A percentile compares a stretch with the other conserved stretches of the same genome.
Conservation (phyloP, 2,797 vertebrate genomes). For the Amblyopsis hoosieri region DNA sequence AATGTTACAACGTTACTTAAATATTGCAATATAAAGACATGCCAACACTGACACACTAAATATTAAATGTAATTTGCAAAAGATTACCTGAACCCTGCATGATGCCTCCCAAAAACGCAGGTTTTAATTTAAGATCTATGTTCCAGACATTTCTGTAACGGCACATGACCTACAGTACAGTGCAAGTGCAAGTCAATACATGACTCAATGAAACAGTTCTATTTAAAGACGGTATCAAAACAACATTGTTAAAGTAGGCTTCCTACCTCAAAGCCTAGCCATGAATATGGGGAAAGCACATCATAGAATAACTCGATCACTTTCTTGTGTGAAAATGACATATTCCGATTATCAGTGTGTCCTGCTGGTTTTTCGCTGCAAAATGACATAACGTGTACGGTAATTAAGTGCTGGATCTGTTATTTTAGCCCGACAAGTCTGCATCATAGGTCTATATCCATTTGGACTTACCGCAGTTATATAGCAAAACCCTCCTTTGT, state of each 20-base stretch:
- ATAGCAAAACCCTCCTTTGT: not conserved
- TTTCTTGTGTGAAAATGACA: constrained; percentile 69
- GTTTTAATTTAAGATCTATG: constrained; percentile 83
- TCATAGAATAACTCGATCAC: constrained; percentile 86
- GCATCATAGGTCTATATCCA: too few relatives aligned
- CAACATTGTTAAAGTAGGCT: not conserved
- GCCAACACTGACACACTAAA: not conserved
- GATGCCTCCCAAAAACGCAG: constrained; percentile 80
- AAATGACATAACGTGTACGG: too few relatives aligned
- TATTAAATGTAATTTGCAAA: not conserved
- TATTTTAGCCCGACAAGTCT: too few relatives aligned
- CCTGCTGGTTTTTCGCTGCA: not conserved
- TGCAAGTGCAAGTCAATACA: not conserved
- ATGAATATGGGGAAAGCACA: constrained; percentile 88
- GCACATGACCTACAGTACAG: constrained; percentile 81
- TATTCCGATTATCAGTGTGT: constrained; percentile 26
- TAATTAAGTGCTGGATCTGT: too few relatives aligned
- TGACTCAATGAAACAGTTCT: too few relatives aligned
- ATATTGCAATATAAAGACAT: not conserved
- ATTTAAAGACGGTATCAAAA: not conserved
- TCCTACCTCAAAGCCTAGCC: constrained; percentile 87
- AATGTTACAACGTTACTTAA: constrained; percentile 19
- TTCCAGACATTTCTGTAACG: constrained; percentile 90
- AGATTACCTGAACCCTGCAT: constrained; percentile 82
- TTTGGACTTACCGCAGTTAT: too few relatives aligned